A percentile compares a stretch with the other conserved stretches of the same genome.
These are phyloP conservation scores for Anastrepha ludens DNA, from an alignment of 1,140 invertebrate genomes.

Conservation along the genomic window DNA sequence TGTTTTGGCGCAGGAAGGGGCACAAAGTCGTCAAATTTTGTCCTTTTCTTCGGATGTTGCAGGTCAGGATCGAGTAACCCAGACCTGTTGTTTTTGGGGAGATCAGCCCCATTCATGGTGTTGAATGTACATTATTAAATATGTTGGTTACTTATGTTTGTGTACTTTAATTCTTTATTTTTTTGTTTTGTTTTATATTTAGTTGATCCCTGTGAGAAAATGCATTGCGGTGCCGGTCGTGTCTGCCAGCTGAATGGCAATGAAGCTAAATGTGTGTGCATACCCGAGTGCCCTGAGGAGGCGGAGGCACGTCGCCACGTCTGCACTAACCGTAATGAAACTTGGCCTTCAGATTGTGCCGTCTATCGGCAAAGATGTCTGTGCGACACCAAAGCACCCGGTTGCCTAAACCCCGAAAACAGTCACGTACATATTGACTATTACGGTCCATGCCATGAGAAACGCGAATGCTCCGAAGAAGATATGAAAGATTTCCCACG, in stretches of 20 bases:
- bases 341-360: conserved; percentile 93
- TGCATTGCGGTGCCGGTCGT: conserved; percentile 92
- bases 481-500: conserved; percentile 94
- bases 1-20: too few species aligned
- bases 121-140: background rate
- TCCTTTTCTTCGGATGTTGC: too few species aligned
- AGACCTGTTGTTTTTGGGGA: too few species aligned
- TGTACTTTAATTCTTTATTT: background rate
- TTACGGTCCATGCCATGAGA: conserved; percentile 88
- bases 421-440: conserved; percentile 95
- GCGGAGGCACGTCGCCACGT: conserved; percentile 86
- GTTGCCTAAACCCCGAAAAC: conserved; percentile 84
- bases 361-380: conserved; percentile 92
- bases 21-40: too few species aligned
- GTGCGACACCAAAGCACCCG: conserved; percentile 84
- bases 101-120: too few species aligned
- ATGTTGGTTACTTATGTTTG: background rate
- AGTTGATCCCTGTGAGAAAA: conserved; percentile 87
- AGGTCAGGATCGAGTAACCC: too few species aligned
- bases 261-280: conserved; percentile 89
- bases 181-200: background rate
- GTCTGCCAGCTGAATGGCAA: conserved; percentile 87
- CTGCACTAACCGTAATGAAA: conserved; percentile 95
- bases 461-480: conserved; percentile 84
- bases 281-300: conserved; percentile 87